Percentiles rank a stretch among this genome's conserved stretches.
Evolutionary conservation across 2,113 vertebrate genomes (phyloP).

Genomic region (Psephotus haematonotus): DNA sequence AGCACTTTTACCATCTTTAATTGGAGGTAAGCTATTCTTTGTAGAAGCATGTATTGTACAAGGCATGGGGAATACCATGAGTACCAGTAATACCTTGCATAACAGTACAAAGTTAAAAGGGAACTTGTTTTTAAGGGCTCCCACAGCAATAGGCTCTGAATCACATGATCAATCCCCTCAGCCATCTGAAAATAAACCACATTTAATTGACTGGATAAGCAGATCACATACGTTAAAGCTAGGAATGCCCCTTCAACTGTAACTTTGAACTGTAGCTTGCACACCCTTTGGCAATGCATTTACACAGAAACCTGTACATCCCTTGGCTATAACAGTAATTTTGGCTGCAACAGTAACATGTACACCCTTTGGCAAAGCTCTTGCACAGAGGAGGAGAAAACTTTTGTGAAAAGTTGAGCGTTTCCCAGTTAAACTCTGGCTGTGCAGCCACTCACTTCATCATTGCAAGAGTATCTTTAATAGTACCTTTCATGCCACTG

Average conservation of each 20-base stretch:
- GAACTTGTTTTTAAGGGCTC: slow-evolving; percentile 43
- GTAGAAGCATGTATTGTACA: slow-evolving; percentile 35
- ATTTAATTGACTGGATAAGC: slow-evolving; percentile 66
- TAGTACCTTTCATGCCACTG: neutral
- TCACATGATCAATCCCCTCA: slow-evolving; percentile 53
- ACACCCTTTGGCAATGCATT: slow-evolving; percentile 44
- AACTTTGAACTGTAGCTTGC: slow-evolving; percentile 65
- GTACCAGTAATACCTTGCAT: slow-evolving; percentile 67
- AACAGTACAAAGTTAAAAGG: slow-evolving; percentile 61
- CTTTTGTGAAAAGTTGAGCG: neutral
- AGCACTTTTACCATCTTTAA: slow-evolving; percentile 1
- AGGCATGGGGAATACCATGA: slow-evolving; percentile 63
- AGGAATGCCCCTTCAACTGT: slow-evolving; percentile 72
- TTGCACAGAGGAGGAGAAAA: neutral
- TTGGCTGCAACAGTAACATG: slow-evolving; percentile 62
- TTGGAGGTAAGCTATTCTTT: slow-evolving; percentile 34
- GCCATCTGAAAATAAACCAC: slow-evolving; percentile 38
- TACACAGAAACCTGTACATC: slow-evolving; percentile 55
- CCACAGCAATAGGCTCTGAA: neutral
- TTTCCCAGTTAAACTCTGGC: neutral
- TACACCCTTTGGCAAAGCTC: slow-evolving; percentile 58
- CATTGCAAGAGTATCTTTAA: neutral
- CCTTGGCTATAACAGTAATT: slow-evolving; percentile 73
- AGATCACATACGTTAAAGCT: slow-evolving; percentile 56
- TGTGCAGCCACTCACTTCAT: neutral